Evolutionary conservation across 2,888 invertebrate species (phyloP), one percentile per base, ranked within the genome.

Genomic region (Cinara cedri): DNA sequence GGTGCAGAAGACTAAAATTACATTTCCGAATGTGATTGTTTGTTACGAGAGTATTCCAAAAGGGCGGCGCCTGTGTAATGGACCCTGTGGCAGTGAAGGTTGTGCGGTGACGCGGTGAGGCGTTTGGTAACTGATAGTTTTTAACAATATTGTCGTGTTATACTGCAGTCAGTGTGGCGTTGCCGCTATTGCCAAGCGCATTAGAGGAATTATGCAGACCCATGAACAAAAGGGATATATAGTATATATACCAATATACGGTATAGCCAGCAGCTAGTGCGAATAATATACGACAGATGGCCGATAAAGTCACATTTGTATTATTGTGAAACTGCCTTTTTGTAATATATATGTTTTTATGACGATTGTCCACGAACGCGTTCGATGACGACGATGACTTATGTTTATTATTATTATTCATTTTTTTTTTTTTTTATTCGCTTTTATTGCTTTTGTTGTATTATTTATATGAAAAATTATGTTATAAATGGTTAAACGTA

Each of bases 261-360:
- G 68, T 24, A 21, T 19, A 63, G 44, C 24, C 62, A 13, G 34
- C 66, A 19, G 16, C 66, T 54, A 24, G 46, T 63, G 19, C 21
- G 26, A 11, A 42, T n/a, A n/a, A n/a, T 21, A 34, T 46, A 42
- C 76, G 76, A 76, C 78, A 78, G 78, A 78, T 78, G 78, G 78
- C 78, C 62, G 60, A 42, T 6, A 66, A 60, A 78, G 78, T 78
- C 78, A 70, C 78, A 70, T 78, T 78, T 51, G n/a, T n/a, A 51
- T 57, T 62, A 70, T 68, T 60, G 26, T 72, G 24, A 54, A 65
- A 65, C 74, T 75, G 74, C 54, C 63, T 75, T 75, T 75, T 75
- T 75, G 65, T 44, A 42, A 55, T 44, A 62, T 65, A 44, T 14
- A 21, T 8, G 21, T 63, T 74, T 74, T 74, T 74, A 74, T 74